These are phyloP conservation scores for Cataglyphis livida DNA, from an alignment of 2,888 invertebrate species.

Conservation along the genomic window DNA sequence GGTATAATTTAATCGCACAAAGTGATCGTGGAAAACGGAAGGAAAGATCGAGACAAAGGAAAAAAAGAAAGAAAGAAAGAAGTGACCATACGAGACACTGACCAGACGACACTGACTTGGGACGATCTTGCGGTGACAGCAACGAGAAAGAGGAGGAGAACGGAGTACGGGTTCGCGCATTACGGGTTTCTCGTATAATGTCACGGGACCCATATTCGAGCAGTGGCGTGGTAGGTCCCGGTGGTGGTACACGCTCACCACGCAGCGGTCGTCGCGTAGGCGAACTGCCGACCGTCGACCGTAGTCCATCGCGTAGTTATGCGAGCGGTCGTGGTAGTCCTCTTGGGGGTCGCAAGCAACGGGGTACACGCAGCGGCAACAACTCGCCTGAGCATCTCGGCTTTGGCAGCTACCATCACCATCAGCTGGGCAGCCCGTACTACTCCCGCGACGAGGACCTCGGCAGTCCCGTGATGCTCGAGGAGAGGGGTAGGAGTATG, in stretches of 20 bases:
- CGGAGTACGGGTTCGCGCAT: slow-evolving; percentile 21
- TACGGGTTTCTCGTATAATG: slow-evolving; percentile 73
- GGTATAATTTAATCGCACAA: neutral
- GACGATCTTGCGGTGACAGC: neutral
- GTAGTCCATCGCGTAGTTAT: slow-evolving; percentile 94
- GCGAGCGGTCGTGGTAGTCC: slow-evolving; percentile 88
- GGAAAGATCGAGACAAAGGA: slow-evolving; percentile 13
- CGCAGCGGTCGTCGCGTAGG: slow-evolving; percentile 89
- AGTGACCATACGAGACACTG: neutral
- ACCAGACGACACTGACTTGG: slow-evolving; percentile 13
- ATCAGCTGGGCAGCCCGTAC: slow-evolving; percentile 86
- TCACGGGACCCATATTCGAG: slow-evolving; percentile 88
- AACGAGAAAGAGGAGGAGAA: slow-evolving; percentile 44
- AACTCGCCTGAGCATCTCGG: slow-evolving; percentile 88
- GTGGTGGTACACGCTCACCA: slow-evolving; percentile 88
- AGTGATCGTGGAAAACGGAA: neutral
- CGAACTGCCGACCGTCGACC: slow-evolving; percentile 95
- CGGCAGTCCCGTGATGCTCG: slow-evolving; percentile 94
- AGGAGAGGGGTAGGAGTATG: slow-evolving; percentile 89
- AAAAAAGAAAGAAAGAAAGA: slow-evolving; percentile 5
- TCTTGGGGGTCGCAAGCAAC: slow-evolving; percentile 86
- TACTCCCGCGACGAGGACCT: slow-evolving; percentile 91
- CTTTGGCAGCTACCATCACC: slow-evolving; percentile 83
- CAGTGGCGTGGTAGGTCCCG: slow-evolving; percentile 89
- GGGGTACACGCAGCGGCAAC: slow-evolving; percentile 87